Base-by-base conservation (phyloP, 1,140 invertebrate species). In the Galleria mellonella region DNA sequence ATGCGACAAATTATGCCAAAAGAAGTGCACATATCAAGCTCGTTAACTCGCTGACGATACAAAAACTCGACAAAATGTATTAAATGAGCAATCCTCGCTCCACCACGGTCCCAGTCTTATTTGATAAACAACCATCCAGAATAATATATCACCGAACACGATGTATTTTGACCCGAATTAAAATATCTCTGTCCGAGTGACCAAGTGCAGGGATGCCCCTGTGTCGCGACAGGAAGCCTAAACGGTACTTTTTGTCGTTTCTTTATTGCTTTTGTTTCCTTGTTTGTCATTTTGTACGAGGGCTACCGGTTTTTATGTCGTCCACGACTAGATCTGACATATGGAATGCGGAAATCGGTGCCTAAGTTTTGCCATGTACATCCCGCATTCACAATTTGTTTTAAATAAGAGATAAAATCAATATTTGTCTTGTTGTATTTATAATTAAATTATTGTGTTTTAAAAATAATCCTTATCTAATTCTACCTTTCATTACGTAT, bases 41-140 rank as follows among this genome's bases (percentile, higher is more conserved):
- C 67, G 70, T 73, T 73, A 69, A 66, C 58, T 55, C 44, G 64
- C 67, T 74, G 62, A 74, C 62, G 61, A 54, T 58, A 65, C 60
- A 73, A 72, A 77, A 77, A 69, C 47, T 51, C 40, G 35, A 62
- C 50, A 70, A 67, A 65, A 68, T 64, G 55, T 72, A 70, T 70
- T 70, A 65, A 67, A 62, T 45, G 52, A 49, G 31, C 9, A 52
- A 56, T 57, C 62, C 58, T 54, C 59, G 53, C 56, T 56, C 62
- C 53, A 63, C 51, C 32, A 43, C 43, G 43, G 45, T 36, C 32
- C 46, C 37, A 51, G 51, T 55, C 57, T 60, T 74, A 66, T 72
- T 77, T 72, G 68, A 71, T 72, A 74, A 74, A 76, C 72, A 72
- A 62, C 55, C 60, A 44, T 41, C 42, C 42, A 57, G 2, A 62